Evolutionary conservation across 2,888 invertebrate genomes (phyloP).

Genomic region (Trachelus troglodyta): DNA sequence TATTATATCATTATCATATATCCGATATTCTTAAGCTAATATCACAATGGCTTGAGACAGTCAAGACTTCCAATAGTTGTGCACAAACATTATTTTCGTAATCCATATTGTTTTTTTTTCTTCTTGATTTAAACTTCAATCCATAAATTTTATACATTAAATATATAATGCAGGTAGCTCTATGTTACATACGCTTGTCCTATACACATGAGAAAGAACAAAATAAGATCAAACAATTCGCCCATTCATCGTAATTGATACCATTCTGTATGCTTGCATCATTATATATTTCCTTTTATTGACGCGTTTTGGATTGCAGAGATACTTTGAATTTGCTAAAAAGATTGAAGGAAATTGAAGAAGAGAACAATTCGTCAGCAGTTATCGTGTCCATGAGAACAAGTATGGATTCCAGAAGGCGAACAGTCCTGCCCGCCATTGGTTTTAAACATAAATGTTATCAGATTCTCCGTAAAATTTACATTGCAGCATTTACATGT

Average conservation of each 20-base stretch:
- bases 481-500: not conserved
- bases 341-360: not conserved
- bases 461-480: not conserved
- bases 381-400: not conserved
- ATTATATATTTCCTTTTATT: not conserved
- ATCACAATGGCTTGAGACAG: conserved; percentile 63
- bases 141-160: conserved; percentile 2
- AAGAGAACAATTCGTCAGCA: not conserved
- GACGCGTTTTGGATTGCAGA: not conserved
- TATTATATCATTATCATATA: conserved; percentile 28
- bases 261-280: not conserved
- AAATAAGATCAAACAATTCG: not conserved
- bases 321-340: not conserved
- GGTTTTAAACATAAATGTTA: not conserved
- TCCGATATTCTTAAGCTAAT: conserved; percentile 55
- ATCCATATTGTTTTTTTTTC: conserved; percentile 4
- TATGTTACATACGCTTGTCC: not conserved
- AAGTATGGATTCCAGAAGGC: not conserved
- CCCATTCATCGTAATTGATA: not conserved
- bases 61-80: conserved; percentile 58
- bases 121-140: conserved; percentile 8
- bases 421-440: not conserved
- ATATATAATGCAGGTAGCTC: conserved; percentile 4
- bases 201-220: not conserved
- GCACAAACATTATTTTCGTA: conserved; percentile 32